A percentile compares a stretch with the other conserved stretches of the same genome.
Evolutionary conservation across 2,888 invertebrate species (phyloP).

Genomic region (Teleogryllus oceanicus): DNA sequence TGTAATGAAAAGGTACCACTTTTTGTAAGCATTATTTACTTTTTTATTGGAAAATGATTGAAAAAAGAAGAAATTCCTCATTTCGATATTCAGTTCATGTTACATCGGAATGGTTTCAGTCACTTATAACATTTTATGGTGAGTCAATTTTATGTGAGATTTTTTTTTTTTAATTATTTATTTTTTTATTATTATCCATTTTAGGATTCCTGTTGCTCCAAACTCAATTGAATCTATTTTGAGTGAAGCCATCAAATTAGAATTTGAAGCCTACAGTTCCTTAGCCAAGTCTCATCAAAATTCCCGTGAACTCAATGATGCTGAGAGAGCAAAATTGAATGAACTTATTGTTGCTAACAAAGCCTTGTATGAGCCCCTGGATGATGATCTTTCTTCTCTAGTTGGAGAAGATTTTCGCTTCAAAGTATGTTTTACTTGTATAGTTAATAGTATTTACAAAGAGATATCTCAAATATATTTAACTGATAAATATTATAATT

Average conservation of each 20-base stretch:
- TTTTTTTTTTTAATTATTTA: too few species aligned
- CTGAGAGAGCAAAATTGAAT: slow-evolving; percentile 78
- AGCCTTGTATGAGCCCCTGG: slow-evolving; percentile 76
- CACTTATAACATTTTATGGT: too few species aligned
- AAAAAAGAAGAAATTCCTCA: too few species aligned
- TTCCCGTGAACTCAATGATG: slow-evolving; percentile 65
- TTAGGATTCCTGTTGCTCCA: slow-evolving; percentile 55
- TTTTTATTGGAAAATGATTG: too few species aligned
- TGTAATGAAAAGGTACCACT: slow-evolving; percentile 23
- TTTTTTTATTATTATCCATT: slow-evolving; percentile 41
- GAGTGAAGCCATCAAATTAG: slow-evolving; percentile 80
- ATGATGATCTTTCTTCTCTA: slow-evolving; percentile 71
- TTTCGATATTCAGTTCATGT: not conserved
- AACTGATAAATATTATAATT: not conserved
- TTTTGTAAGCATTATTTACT: not conserved
- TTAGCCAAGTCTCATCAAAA: slow-evolving; percentile 53
- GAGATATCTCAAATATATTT: not conserved
- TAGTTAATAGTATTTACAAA: not conserved
- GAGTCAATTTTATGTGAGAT: too few species aligned
- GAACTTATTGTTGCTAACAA: slow-evolving; percentile 84
- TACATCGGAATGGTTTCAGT: not conserved
- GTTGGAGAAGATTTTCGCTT: slow-evolving; percentile 63
- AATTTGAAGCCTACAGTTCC: slow-evolving; percentile 71
- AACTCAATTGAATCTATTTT: slow-evolving; percentile 75
- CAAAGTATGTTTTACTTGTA: slow-evolving; percentile 50